These are phyloP conservation scores for Cremastinae sp. DNA, from an alignment of 2,888 invertebrate species.

Conservation along the genomic window DNA sequence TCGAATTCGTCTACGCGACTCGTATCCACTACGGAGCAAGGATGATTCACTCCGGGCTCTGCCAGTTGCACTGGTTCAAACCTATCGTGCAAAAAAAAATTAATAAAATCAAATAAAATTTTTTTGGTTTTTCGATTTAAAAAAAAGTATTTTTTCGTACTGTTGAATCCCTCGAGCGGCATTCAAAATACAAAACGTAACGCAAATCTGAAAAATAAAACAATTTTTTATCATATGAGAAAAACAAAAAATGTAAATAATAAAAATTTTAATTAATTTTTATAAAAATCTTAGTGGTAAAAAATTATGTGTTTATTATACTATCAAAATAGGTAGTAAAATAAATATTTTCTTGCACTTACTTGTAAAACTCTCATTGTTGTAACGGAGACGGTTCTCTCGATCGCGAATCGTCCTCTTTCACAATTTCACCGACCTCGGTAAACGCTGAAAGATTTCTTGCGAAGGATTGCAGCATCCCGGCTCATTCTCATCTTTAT, in stretches of 20 bases:
- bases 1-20: slow-evolving; percentile 42
- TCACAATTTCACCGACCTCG: slow-evolving; percentile 66
- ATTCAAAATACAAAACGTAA: too few relatives aligned
- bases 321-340: not conserved
- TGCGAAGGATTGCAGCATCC: slow-evolving; percentile 67
- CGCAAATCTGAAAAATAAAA: not conserved
- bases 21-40: slow-evolving; percentile 64
- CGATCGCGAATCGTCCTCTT: slow-evolving; percentile 50
- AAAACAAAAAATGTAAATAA: too few relatives aligned
- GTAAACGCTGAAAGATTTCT: slow-evolving; percentile 51
- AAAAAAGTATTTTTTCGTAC: too few relatives aligned
- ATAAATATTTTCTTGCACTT: slow-evolving; percentile 14
- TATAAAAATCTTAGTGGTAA: too few relatives aligned
- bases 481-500: slow-evolving; percentile 67
- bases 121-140: too few relatives aligned
- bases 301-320: too few relatives aligned
- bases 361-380: slow-evolving; percentile 56
- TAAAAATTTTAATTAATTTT: too few relatives aligned
- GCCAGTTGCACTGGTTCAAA: slow-evolving; percentile 16
- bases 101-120: too few relatives aligned
- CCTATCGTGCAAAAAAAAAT: slow-evolving; percentile 24
- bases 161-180: too few relatives aligned
- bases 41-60: slow-evolving; percentile 53
- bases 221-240: not conserved
- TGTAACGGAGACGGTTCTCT: slow-evolving; percentile 38